A percentile compares a stretch with the other conserved stretches of the same genome.
Evolutionary conservation across 2,888 invertebrate species (phyloP).

Genomic region (Beris chalybata): DNA sequence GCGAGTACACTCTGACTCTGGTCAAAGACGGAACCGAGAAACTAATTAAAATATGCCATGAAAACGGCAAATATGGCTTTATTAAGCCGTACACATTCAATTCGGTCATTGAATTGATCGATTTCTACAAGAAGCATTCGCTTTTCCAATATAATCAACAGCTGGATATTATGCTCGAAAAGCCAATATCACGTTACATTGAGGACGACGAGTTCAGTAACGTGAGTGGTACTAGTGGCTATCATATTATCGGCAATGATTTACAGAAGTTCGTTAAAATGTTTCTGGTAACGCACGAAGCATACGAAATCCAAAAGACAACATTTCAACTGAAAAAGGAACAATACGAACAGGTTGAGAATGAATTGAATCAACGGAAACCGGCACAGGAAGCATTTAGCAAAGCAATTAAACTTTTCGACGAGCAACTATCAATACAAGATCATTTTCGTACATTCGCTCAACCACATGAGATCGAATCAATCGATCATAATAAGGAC

Average conservation of each 20-base stretch:
- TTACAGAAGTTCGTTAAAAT: slow-evolving; percentile 73
- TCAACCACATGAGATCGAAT: slow-evolving; percentile 79
- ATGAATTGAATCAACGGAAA: slow-evolving; percentile 79
- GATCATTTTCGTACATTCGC: slow-evolving; percentile 71
- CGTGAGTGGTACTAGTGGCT: background rate
- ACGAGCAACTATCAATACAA: slow-evolving; percentile 84
- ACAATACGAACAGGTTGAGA: slow-evolving; percentile 73
- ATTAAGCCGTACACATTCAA: slow-evolving; percentile 80
- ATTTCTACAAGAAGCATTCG: slow-evolving; percentile 82
- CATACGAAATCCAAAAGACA: slow-evolving; percentile 71
- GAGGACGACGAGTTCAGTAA: slow-evolving; percentile 42
- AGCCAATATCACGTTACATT: slow-evolving; percentile 75
- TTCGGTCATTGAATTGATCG: slow-evolving; percentile 86
- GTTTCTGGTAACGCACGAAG: slow-evolving; percentile 73
- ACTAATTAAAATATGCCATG: slow-evolving; percentile 91
- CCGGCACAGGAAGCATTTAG: slow-evolving; percentile 87
- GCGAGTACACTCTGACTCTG: slow-evolving; percentile 94
- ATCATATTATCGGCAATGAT: slow-evolving; percentile 46
- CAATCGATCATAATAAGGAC: slow-evolving; percentile 76
- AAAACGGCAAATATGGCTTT: slow-evolving; percentile 92
- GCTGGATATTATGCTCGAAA: slow-evolving; percentile 85
- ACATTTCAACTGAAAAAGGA: slow-evolving; percentile 76
- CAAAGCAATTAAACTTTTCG: slow-evolving; percentile 85
- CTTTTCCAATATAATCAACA: slow-evolving; percentile 91
- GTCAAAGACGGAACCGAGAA: slow-evolving; percentile 95